Conservation (phyloP, 30 jellyfish, hydroid and myxozoan genomes). For the Aurelia sp. region DNA sequence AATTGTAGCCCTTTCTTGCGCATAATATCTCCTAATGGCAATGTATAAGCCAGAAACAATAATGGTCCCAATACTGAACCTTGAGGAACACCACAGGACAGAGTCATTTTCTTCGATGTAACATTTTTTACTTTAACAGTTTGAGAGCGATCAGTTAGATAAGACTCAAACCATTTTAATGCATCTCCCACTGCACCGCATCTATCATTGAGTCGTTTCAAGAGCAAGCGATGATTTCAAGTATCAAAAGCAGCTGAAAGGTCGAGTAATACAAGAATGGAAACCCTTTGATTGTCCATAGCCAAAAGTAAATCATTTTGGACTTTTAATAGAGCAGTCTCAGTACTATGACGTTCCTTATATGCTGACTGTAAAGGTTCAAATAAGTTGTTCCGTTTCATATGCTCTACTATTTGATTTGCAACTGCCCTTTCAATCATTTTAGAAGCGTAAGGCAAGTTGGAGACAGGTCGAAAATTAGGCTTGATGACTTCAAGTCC, state of each 20-base stretch:
- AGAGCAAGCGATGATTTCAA: conserved; percentile 52
- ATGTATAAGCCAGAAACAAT: conserved; percentile 39
- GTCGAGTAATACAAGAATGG: conserved; percentile 56
- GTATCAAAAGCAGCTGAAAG: conserved; percentile 67
- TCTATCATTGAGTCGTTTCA: conserved; percentile 49
- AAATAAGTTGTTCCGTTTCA: conserved; percentile 34
- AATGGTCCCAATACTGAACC: conserved; percentile 60
- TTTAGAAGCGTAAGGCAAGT: conserved; percentile 64
- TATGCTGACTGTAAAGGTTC: conserved; percentile 65
- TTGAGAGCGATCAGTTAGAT: conserved; percentile 49
- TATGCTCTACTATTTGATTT: conserved; percentile 37
- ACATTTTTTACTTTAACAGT: conserved; percentile 5
- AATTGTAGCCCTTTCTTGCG: conserved; percentile 22
- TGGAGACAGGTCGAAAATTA: conserved; percentile 66
- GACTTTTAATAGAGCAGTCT: conserved; percentile 53
- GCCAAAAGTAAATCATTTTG: conserved; percentile 44
- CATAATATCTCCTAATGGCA: conserved; percentile 55
- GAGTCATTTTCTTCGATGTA: conserved; percentile 24
- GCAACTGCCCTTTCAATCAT: conserved; percentile 63
- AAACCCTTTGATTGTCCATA: conserved; percentile 43
- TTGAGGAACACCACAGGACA: conserved; percentile 61
- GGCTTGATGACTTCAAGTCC: conserved; percentile 51
- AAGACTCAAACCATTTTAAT: conserved; percentile 62
- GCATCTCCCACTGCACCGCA: conserved; percentile 61
- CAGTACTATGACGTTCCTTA: conserved; percentile 62